phyloP scores from a whole-genome alignment of 2,797 vertebrate species.

The Alca torda region DNA sequence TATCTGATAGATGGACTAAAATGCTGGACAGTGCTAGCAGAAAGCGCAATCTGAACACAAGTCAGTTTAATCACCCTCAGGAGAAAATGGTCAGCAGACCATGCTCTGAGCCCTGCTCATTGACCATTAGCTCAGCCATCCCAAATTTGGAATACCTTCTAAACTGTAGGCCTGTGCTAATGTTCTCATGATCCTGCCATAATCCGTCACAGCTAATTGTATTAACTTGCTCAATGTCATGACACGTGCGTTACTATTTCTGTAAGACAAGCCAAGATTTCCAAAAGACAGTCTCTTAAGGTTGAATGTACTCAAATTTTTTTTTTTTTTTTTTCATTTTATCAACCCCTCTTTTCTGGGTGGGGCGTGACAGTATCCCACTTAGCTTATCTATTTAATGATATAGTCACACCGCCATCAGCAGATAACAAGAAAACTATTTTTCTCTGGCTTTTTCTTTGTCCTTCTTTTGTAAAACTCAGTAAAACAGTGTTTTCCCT shows the following conservation, averaged over 20 bases:
- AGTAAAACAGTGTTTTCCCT: slow-evolving; percentile 61
- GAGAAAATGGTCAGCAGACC: background rate
- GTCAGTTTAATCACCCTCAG: background rate
- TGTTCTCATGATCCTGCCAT: background rate
- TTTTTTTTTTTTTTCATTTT: background rate
- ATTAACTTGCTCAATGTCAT: slow-evolving; percentile 6
- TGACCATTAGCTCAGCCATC: background rate
- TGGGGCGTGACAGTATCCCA: background rate
- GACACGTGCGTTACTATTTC: background rate
- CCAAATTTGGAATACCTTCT: background rate
- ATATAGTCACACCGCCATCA: slow-evolving; percentile 19
- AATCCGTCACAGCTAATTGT: slow-evolving; percentile 3
- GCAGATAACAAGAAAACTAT: slow-evolving; percentile 34
- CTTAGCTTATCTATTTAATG: slow-evolving; percentile 13
- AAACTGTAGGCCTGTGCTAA: background rate
- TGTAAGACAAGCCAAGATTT: background rate
- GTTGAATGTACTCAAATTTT: background rate
- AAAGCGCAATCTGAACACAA: background rate
- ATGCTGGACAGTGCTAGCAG: background rate
- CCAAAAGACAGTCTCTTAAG: background rate
- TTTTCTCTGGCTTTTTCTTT: slow-evolving; percentile 26
- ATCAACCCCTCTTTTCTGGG: background rate
- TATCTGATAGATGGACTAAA: background rate
- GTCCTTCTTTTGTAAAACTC: slow-evolving; percentile 35
- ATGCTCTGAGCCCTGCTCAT: background rate